Evolutionary conservation across 1,140 invertebrate genomes (phyloP).

Genomic region (Drosophila parvula): DNA sequence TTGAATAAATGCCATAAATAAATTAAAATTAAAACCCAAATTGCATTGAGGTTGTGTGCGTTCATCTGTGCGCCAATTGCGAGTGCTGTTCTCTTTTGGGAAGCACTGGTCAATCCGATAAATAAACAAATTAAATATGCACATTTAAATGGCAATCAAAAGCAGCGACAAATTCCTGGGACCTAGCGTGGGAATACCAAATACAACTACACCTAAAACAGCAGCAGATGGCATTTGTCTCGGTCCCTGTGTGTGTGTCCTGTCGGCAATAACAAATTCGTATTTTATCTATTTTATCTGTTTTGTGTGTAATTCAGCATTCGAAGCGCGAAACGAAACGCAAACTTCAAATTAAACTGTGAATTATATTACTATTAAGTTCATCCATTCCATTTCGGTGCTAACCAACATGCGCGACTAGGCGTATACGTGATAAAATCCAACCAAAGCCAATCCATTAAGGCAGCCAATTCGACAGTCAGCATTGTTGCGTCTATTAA

Average conservation of each 20-base stretch:
- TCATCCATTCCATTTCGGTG: slow-evolving; percentile 40
- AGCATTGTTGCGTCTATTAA: slow-evolving; percentile 40
- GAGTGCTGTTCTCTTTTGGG: slow-evolving; percentile 17
- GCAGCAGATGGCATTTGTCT: slow-evolving; percentile 30
- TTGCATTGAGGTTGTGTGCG: slow-evolving; percentile 51
- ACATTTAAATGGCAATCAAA: slow-evolving; percentile 67
- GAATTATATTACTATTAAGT: slow-evolving; percentile 45
- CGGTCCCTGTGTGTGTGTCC: slow-evolving; percentile 8
- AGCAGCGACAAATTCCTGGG: slow-evolving; percentile 48
- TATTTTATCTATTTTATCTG: slow-evolving; percentile 28
- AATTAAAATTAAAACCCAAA: slow-evolving; percentile 61
- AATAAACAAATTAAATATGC: slow-evolving; percentile 74
- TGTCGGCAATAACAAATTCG: slow-evolving; percentile 39
- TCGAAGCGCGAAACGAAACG: slow-evolving; percentile 23
- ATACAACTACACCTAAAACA: slow-evolving; percentile 42
- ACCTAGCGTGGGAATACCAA: slow-evolving; percentile 33
- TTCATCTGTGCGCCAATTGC: slow-evolving; percentile 2
- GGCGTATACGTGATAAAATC: slow-evolving; percentile 73
- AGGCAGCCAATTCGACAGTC: slow-evolving; percentile 7
- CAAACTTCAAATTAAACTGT: slow-evolving; percentile 51
- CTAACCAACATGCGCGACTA: slow-evolving; percentile 59
- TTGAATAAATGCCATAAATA: slow-evolving; percentile 64
- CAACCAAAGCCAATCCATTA: slow-evolving; percentile 29
- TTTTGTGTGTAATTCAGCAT: slow-evolving; percentile 57
- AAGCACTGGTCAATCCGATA: slow-evolving; percentile 35